Percentiles rank a stretch among this genome's conserved stretches.
Conservation (phyloP, 2,797 vertebrate species). For the Loris lydekkerianus region DNA sequence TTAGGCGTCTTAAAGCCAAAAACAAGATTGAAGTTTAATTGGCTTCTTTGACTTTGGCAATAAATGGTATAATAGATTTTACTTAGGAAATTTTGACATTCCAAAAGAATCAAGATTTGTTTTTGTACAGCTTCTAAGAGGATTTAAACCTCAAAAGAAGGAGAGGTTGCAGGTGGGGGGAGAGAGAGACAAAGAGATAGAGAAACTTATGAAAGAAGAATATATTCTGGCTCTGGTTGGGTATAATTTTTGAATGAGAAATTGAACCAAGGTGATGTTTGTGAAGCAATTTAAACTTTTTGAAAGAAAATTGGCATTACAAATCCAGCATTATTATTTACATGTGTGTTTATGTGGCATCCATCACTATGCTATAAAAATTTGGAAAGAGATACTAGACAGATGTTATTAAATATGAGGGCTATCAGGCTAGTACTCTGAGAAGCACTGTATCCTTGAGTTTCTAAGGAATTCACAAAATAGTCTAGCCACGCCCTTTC, state of each 20-base stretch:
- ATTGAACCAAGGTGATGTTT: slow-evolving; percentile 20
- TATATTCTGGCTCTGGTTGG: slow-evolving; percentile 5
- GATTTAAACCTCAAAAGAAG: slow-evolving; percentile 21
- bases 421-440: neutral
- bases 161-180: neutral
- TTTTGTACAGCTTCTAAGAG: slow-evolving; percentile 58
- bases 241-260: slow-evolving; percentile 68
- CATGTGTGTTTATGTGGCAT: slow-evolving; percentile 37
- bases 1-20: slow-evolving; percentile 65
- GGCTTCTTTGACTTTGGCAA: slow-evolving; percentile 65
- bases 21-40: slow-evolving; percentile 71
- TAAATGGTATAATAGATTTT: slow-evolving; percentile 66
- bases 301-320: slow-evolving; percentile 59
- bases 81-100: slow-evolving; percentile 69
- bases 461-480: neutral
- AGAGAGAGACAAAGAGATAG: neutral
- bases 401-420: neutral
- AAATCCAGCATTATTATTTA: neutral
- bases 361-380: slow-evolving; percentile 27
- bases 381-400: slow-evolving; percentile 14
- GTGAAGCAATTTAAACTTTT: slow-evolving; percentile 22
- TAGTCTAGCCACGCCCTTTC: neutral
- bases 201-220: neutral
- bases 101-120: slow-evolving; percentile 56
- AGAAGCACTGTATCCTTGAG: neutral